A percentile compares a stretch with the other conserved stretches of the same genome.
Conservation (phyloP, 2,113 vertebrate genomes). For the Ptyas mucosa region DNA sequence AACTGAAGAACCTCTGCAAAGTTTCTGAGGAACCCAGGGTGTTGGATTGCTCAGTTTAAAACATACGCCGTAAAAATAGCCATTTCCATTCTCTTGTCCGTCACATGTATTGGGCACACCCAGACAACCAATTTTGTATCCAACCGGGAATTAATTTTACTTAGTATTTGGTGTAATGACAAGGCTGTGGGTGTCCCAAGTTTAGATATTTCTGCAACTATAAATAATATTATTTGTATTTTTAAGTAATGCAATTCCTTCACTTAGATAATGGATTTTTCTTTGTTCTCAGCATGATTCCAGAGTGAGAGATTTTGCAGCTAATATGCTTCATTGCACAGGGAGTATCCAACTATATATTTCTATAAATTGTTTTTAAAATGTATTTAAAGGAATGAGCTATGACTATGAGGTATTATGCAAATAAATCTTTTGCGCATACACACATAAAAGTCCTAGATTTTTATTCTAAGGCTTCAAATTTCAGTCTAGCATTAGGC, state of each 20-base stretch:
- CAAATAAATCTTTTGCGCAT: neutral
- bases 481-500: neutral
- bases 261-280: neutral
- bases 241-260: neutral
- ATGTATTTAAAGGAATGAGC: neutral
- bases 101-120: neutral
- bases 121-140: neutral
- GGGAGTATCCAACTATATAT: neutral
- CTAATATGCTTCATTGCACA: neutral
- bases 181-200: neutral
- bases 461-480: neutral
- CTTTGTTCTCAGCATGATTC: neutral
- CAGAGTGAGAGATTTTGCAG: neutral
- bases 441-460: neutral
- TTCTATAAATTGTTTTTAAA: neutral
- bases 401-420: neutral
- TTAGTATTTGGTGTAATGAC: neutral
- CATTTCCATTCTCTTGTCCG: neutral
- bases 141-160: neutral
- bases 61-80: neutral
- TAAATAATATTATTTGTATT: neutral
- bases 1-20: neutral
- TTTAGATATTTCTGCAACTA: neutral
- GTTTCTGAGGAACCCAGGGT: neutral
- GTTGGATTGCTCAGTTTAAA: neutral